Evolutionary conservation across 2,888 invertebrate genomes (phyloP), one percentile per base, ranked within the genome.

Genomic region (Serrognathus titanus): DNA sequence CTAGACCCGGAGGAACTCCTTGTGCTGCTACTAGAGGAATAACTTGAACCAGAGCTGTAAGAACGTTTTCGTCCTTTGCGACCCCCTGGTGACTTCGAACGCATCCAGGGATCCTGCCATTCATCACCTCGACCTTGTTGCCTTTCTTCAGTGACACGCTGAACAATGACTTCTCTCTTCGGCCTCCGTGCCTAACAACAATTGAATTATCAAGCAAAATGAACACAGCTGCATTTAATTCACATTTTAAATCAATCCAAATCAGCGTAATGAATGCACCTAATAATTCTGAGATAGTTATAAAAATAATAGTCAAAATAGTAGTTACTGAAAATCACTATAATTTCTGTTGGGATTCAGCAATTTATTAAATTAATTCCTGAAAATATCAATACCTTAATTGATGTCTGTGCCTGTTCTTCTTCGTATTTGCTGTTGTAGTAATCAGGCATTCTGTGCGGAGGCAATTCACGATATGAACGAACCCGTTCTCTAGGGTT

Each of bases 31-130:
- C 63, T 66, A 48, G 64, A 61, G 12, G 83, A 82, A 66, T 86
- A 87, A 55, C 88, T 88, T 35, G 89, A 89, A 38, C 85, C 87
- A 1, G 88, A 87, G 60, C 88, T 88, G 68, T 89, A 89, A 13
- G 89, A 88, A 61, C 85, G 83, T 62, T 76, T 58, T 36, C 58
- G 53, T 6, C 58, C 78, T 61, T 86, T 85, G 39, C 84, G 71
- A 58, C 79, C 82, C 1, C 85, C 80, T 1, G 86, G 86, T 3
- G 87, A 87, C 66, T 87, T 88, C 2, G 85, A 83, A 36, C 88
- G 79, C 88, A 93, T 93, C 96, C 96, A 97, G 0, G 96, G 96
- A 79, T 97, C 96, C 43, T 90, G 90, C 95, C 96, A 97, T 69
- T 95, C 95, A 73, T 96, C 95, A 0, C 86, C 89, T 43, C 85